Evolutionary conservation across 2,113 vertebrate species (phyloP).

Genomic region (Sphyrna mokarran): DNA sequence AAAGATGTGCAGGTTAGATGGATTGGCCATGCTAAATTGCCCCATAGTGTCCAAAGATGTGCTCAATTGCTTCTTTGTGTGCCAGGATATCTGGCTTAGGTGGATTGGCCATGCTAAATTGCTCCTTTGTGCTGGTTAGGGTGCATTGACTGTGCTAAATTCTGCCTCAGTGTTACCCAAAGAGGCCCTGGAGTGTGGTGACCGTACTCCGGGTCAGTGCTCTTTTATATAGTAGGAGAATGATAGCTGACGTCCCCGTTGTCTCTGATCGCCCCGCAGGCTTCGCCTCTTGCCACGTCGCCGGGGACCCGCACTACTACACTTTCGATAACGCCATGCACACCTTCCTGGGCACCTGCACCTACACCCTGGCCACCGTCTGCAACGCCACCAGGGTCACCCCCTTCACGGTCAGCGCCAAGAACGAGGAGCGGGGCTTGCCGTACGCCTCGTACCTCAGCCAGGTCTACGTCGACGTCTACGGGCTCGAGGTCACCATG

Average conservation of each 20-base stretch:
- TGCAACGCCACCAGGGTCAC: constrained; percentile 16
- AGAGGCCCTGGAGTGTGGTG: too few species aligned
- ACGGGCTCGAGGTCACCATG: background rate
- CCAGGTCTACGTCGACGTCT: background rate
- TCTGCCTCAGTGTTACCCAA: too few species aligned
- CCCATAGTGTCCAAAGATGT: too few species aligned
- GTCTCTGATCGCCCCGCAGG: background rate
- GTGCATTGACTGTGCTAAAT: too few species aligned
- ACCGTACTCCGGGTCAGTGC: too few species aligned
- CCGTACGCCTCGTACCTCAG: constrained; percentile 10
- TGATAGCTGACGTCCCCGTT: background rate
- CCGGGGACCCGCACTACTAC: constrained; percentile 36
- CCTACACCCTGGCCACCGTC: constrained; percentile 7
- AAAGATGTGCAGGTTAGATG: too few species aligned
- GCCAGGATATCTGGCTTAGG: too few species aligned
- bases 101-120: too few species aligned
- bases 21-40: too few species aligned
- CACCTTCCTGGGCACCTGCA: constrained; percentile 30
- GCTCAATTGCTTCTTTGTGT: too few species aligned
- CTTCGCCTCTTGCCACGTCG: background rate
- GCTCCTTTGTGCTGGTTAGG: too few species aligned
- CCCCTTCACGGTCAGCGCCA: constrained; percentile 11
- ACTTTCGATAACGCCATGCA: constrained; percentile 31
- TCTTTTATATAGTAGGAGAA: background rate
- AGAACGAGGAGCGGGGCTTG: constrained; percentile 17